A percentile compares a stretch with the other conserved stretches of the same genome.
Conservation (phyloP, 2,888 invertebrate genomes). For the Leptopilina syphax region DNA sequence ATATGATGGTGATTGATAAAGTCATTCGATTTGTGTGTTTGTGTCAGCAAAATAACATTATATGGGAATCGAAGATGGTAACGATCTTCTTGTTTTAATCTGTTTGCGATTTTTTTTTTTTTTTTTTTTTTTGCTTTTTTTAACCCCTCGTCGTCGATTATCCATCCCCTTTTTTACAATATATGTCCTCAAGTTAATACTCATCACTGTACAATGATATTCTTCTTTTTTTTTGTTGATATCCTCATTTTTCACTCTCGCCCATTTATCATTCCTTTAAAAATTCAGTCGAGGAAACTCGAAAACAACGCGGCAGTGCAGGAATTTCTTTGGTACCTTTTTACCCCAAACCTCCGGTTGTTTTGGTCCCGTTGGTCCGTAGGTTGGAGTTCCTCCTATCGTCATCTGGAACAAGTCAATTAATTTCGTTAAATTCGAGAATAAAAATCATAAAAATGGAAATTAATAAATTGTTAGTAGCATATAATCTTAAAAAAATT, state of each 20-base stretch:
- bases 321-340: constrained; percentile 54
- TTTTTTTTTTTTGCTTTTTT: constrained; percentile 37
- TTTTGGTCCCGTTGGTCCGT: constrained; percentile 81
- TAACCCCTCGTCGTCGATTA: neutral
- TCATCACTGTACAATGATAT: neutral
- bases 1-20: constrained; percentile 59
- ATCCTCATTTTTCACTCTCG: neutral
- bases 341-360: constrained; percentile 78
- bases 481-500: no score
- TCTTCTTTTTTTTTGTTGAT: neutral
- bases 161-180: neutral
- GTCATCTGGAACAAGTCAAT: constrained; percentile 77
- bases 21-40: constrained; percentile 53
- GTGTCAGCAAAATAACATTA: constrained; percentile 51
- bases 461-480: no score
- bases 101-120: constrained; percentile 46
- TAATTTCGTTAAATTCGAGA: neutral
- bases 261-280: constrained; percentile 43
- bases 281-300: constrained; percentile 51
- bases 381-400: constrained; percentile 80
- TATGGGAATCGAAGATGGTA: constrained; percentile 46
- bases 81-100: constrained; percentile 44
- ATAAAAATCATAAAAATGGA: neutral
- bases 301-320: constrained; percentile 69
- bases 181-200: constrained; percentile 14